These are phyloP conservation scores for Enteromius viviparus DNA, from an alignment of 2,797 vertebrate genomes.

Conservation along the genomic window DNA sequence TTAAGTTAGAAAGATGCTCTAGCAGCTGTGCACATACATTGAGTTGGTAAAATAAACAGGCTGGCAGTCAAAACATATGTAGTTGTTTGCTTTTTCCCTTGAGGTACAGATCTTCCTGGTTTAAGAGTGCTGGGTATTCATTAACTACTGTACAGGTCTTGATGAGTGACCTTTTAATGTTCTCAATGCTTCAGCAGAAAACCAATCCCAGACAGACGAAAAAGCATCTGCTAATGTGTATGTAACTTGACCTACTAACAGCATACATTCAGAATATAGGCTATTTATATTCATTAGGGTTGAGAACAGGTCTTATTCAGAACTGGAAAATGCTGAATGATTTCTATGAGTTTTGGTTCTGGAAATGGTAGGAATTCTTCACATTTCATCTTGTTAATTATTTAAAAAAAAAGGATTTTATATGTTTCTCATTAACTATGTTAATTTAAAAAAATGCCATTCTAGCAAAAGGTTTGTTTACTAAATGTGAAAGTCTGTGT, in stretches of 20 bases:
- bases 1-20: conserved; percentile 32
- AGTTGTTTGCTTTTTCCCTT: conserved; percentile 35
- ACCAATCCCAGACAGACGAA: conserved; percentile 14
- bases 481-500: too few species aligned
- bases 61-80: conserved; percentile 26
- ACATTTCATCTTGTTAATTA: too few species aligned
- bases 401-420: too few species aligned
- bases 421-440: too few species aligned
- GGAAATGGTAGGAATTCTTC: background rate
- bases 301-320: background rate
- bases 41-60: conserved; percentile 22
- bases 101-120: conserved; percentile 17
- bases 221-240: conserved; percentile 20
- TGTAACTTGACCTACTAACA: conserved; percentile 21
- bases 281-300: conserved; percentile 14
- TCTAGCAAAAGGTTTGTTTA: too few species aligned
- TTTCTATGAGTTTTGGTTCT: background rate
- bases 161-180: conserved; percentile 30
- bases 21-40: conserved; percentile 16
- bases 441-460: too few species aligned
- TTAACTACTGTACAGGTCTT: conserved; percentile 20
- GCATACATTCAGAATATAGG: background rate
- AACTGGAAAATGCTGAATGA: background rate
- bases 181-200: conserved; percentile 25
- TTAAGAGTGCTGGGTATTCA: conserved; percentile 32